Evolutionary conservation across 1,140 invertebrate species (phyloP), one percentile per base, ranked within the genome.

Genomic region (Zaprionus nigranus): DNA sequence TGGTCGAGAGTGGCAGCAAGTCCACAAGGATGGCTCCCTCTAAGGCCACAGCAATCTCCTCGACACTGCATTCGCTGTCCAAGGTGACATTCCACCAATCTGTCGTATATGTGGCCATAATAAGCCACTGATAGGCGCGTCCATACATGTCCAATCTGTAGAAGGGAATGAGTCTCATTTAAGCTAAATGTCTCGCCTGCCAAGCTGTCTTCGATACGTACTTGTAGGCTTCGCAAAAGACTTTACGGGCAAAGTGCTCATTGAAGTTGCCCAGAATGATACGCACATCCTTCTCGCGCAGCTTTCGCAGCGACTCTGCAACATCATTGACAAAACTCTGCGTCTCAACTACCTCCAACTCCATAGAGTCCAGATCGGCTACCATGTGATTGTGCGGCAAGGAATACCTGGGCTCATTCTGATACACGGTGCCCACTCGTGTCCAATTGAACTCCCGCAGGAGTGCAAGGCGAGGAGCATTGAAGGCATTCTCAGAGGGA

Each of bases 251-350:
- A 97, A 98, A 98, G 34, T 96, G 95, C 92, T 99, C 97, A 93
- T 99, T 97, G 92, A 99, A 99, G 93, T 99, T 99, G 7, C 98
- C 98, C 68, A 99, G 93, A 80, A 99, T 99, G 53, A 99, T 98
- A 57, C 99, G 95, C 6, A 98, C 97, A 91, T 99, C 98, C 90
- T 98, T 98, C 72, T 97, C 96, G 79, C 98, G 97, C 0, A 99
- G 94, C 93, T 98, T 98, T 15, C 95, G 94, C 22, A 98, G 94
- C 6, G 98, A 97, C 17, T 96, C 94, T 20, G 94, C 95, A 5
- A 98, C 96, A 93, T 99, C 98, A 38, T 97, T 97, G 0, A 97
- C 97, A 82, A 99, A 98, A 88, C 98, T 98, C 90, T 98, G 98
- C 0, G 98, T 97, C 90, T 98, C 97, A 2, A 96, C 96, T 0